A percentile compares a stretch with the other conserved stretches of the same genome.
Evolutionary conservation across 2,888 invertebrate genomes (phyloP).

Genomic region (Microctonus aethiopoides): DNA sequence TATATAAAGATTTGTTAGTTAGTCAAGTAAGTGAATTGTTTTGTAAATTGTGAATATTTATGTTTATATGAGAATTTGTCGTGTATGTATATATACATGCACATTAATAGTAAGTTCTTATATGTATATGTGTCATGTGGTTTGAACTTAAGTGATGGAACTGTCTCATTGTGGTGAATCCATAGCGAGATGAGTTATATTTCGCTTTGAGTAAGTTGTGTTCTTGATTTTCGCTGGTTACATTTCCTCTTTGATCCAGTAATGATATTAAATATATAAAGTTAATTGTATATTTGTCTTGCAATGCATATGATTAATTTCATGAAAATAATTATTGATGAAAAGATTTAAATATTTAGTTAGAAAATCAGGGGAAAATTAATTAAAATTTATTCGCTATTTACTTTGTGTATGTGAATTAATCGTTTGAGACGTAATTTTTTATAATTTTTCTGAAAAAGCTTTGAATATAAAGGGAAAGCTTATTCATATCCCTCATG

Average conservation of each 20-base stretch:
- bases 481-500: not conserved
- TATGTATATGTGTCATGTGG: conserved; percentile 20
- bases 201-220: conserved; percentile 13
- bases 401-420: no score
- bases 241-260: not conserved
- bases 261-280: not conserved
- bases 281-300: not conserved
- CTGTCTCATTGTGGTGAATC: not conserved
- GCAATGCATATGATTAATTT: not conserved
- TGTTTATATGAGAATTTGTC: not conserved
- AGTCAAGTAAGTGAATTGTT: not conserved
- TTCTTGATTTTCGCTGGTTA: no score
- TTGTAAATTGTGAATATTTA: not conserved
- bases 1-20: not conserved
- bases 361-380: no score
- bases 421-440: no score
- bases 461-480: no score
- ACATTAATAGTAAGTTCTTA: not conserved
- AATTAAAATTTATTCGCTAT: no score
- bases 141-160: conserved; percentile 12
- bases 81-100: not conserved
- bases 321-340: not conserved
- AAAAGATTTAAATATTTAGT: no score
- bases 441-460: no score
- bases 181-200: not conserved